These are phyloP conservation scores for Malacoctenus gilli DNA, from an alignment of 2,797 vertebrate genomes.

Conservation along the genomic window DNA sequence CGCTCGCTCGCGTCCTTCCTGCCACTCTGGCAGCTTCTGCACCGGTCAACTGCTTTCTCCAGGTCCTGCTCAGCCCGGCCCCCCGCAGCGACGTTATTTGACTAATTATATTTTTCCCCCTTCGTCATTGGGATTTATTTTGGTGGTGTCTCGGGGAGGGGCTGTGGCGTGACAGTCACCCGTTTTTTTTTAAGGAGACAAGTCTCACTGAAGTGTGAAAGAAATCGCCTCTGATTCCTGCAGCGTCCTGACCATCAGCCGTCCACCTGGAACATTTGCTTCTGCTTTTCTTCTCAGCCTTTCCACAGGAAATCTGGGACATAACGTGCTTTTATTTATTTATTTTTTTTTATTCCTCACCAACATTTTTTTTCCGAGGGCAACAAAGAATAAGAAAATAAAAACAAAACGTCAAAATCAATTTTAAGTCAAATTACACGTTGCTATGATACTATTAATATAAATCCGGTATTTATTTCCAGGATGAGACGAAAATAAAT, in stretches of 20 bases:
- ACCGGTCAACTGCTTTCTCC: constrained; percentile 62
- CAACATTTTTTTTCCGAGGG: too few species aligned
- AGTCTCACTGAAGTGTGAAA: constrained; percentile 91
- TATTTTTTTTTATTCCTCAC: too few species aligned
- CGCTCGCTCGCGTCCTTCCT: too few species aligned
- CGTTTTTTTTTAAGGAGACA: constrained; percentile 93
- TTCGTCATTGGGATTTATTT: constrained; percentile 88
- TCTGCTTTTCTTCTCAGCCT: not conserved
- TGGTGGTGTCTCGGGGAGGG: constrained; percentile 60
- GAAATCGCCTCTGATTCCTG: constrained; percentile 83
- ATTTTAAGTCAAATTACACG: too few species aligned
- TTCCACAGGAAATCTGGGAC: not conserved
- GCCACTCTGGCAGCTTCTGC: constrained; percentile 37
- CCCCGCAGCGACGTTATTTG: constrained; percentile 89
- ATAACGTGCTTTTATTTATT: too few species aligned
- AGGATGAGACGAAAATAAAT: too few species aligned
- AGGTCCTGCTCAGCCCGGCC: constrained; percentile 74
- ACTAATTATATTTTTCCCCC: constrained; percentile 83
- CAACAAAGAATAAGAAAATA: too few species aligned
- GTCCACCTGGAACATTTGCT: constrained; percentile 64
- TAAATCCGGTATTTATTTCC: too few species aligned
- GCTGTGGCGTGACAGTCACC: constrained; percentile 83
- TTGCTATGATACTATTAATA: too few species aligned
- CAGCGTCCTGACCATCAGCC: constrained; percentile 86
- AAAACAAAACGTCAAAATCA: too few species aligned